phyloP scores from a whole-genome alignment of 2,888 invertebrate species.

The Trachelus iudaicus region DNA sequence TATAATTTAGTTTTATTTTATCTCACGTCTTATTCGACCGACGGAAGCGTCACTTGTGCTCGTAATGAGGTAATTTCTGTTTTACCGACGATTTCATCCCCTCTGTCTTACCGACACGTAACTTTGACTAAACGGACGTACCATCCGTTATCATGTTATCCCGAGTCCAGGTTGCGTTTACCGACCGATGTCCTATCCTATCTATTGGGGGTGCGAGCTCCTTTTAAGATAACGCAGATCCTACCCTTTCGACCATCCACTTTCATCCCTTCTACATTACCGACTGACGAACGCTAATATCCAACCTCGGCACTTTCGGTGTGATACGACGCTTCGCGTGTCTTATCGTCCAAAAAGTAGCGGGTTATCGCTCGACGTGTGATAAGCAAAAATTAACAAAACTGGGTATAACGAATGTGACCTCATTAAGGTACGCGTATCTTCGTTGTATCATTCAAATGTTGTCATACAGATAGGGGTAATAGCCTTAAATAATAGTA shows the following conservation, averaged over 20 bases:
- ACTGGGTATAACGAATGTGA: neutral
- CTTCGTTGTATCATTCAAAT: neutral
- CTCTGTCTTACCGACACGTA: conserved; percentile 19
- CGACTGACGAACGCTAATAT: neutral
- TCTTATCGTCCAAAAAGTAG: neutral
- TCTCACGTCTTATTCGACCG: neutral
- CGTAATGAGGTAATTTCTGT: neutral
- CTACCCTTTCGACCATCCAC: neutral
- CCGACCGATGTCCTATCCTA: neutral
- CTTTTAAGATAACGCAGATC: neutral
- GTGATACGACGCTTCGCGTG: neutral
- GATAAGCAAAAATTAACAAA: neutral
- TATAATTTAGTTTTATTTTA: neutral
- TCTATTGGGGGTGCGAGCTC: neutral
- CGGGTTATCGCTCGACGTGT: neutral
- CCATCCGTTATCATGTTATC: neutral
- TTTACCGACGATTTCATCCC: conserved; percentile 25
- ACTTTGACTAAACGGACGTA: neutral
- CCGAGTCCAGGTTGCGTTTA: neutral
- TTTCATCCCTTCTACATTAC: neutral
- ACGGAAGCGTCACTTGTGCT: neutral
- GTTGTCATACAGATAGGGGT: neutral
- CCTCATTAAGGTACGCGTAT: neutral
- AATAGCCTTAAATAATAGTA: neutral
- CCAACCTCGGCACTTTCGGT: neutral